Conservation (phyloP, 2,797 vertebrate species). For the Holocentrus rufus region DNA sequence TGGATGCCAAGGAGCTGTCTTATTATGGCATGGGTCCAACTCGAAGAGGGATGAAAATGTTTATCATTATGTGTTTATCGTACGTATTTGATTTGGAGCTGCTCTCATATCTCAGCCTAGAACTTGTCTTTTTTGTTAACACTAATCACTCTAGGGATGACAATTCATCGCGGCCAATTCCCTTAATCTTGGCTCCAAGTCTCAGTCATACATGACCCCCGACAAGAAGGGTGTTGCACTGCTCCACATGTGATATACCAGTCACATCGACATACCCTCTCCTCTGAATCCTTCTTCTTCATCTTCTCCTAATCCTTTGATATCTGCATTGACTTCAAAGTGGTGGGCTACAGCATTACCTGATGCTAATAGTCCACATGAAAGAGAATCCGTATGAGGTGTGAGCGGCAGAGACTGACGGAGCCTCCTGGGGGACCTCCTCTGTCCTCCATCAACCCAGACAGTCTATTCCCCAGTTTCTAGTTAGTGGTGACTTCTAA, state of each 20-base stretch:
- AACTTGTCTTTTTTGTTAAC: too few species aligned
- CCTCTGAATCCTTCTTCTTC: conserved; percentile 43
- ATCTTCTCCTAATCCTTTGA: conserved; percentile 69
- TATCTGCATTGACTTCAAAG: conserved; percentile 78
- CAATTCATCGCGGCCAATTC: too few species aligned
- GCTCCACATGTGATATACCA: conserved; percentile 52
- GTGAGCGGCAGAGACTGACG: conserved; percentile 66
- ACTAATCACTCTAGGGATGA: too few species aligned
- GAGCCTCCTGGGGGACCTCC: conserved; percentile 64
- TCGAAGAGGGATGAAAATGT: too few species aligned
- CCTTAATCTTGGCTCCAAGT: neutral
- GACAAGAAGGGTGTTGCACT: too few species aligned
- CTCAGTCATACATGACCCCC: neutral
- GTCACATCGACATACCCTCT: conserved; percentile 53
- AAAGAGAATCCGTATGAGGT: conserved; percentile 79
- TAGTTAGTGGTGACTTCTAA: conserved; percentile 81
- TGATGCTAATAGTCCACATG: conserved; percentile 82
- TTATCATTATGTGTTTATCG: too few species aligned
- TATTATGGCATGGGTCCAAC: too few species aligned
- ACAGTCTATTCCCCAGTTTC: conserved; percentile 76
- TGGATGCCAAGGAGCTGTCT: too few species aligned
- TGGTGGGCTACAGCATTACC: conserved; percentile 67
- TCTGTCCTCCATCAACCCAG: conserved; percentile 66
- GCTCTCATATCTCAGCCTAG: too few species aligned
- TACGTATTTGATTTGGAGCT: too few species aligned